phyloP scores from a whole-genome alignment of 2,113 vertebrate genomes.

The Ceyx margarethae region DNA sequence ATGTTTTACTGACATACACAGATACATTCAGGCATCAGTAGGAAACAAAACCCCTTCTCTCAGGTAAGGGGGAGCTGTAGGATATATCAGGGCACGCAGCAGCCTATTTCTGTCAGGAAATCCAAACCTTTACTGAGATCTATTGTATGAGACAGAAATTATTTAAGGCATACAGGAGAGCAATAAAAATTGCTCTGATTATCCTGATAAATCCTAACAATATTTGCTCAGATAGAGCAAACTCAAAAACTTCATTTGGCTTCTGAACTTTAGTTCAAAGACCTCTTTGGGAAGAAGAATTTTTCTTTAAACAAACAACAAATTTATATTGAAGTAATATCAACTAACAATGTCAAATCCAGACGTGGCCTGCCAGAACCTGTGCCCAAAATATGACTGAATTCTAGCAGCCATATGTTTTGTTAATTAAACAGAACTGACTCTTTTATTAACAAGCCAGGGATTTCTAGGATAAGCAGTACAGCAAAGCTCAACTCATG shows the following conservation, averaged over 20 bases:
- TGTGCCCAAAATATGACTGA: conserved; percentile 9
- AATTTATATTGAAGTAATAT: background rate
- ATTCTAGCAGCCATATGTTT: conserved; percentile 42
- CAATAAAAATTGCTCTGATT: background rate
- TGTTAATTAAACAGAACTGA: conserved; percentile 32
- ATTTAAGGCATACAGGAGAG: background rate
- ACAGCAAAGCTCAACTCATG: background rate
- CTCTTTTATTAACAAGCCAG: background rate
- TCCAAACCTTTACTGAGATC: background rate
- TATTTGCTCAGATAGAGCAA: background rate
- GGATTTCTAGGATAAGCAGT: background rate
- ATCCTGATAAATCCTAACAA: background rate
- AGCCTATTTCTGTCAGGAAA: background rate
- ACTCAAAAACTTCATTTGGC: background rate
- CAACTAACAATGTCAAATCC: conserved; percentile 21
- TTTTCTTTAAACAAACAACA: conserved; percentile 4
- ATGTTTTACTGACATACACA: background rate
- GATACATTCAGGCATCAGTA: background rate
- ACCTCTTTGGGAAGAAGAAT: background rate
- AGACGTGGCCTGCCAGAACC: conserved; percentile 3
- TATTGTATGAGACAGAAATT: background rate
- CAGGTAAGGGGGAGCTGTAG: background rate
- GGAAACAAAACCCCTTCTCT: background rate
- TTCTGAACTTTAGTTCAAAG: background rate
- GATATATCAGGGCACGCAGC: background rate